These are phyloP conservation scores for Flabesymbios commensalis DNA, from an alignment of 2,888 invertebrate genomes.

Conservation along the genomic window DNA sequence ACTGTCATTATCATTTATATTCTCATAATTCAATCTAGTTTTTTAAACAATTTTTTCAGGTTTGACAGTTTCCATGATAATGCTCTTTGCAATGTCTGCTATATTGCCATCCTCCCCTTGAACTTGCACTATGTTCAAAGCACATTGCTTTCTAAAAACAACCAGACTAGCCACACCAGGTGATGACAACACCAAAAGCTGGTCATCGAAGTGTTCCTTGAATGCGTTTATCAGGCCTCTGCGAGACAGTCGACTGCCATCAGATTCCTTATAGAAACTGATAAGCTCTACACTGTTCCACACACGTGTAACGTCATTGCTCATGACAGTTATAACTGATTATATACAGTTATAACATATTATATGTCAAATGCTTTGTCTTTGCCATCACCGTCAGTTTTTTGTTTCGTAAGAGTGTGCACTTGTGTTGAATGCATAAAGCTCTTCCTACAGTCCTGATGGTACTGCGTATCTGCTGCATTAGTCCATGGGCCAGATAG, in stretches of 20 bases:
- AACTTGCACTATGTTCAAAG: no score
- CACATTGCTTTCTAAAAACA: no score
- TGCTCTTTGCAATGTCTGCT: background rate
- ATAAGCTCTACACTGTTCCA: background rate
- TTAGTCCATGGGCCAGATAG: no score
- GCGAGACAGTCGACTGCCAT: no score
- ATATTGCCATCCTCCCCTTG: no score
- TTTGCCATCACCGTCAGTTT: background rate
- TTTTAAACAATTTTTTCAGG: background rate
- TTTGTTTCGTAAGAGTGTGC: background rate
- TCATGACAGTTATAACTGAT: background rate
- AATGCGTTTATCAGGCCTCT: no score
- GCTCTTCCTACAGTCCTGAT: background rate
- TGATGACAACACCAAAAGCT: no score
- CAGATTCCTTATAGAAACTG: background rate
- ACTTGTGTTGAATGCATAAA: background rate
- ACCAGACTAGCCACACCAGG: no score
- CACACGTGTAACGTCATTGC: no score
- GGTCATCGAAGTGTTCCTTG: no score
- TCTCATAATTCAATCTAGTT: background rate
- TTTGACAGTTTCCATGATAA: background rate
- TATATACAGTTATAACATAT: no score
- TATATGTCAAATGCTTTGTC: background rate
- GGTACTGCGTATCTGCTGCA: background rate
- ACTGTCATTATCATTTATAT: conserved; percentile 1